Base-by-base conservation (phyloP, 2,888 invertebrate genomes). In the Lasioglossum lativentre region DNA sequence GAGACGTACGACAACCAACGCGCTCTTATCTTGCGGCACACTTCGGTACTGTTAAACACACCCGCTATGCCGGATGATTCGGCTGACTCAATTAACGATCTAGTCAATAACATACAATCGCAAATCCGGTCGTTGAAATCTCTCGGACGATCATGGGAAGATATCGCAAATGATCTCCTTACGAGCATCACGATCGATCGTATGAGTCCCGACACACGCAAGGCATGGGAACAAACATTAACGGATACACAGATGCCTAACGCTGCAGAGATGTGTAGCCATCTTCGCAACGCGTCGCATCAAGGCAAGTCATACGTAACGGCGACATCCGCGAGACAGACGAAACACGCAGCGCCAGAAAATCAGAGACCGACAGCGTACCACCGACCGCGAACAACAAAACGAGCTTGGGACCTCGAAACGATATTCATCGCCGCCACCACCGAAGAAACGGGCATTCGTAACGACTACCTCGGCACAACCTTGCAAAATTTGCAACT, bases 51-150 rank as follows among this genome's bases (percentile, higher is more conserved):
- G 0, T 23, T 23, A 5, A 23, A 56, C 2, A 0, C 2, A n/a
- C 6, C 23, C 4, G 10, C n/a, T 0, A 47, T 47, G 47, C 47
- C 47, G 0, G 12, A 47, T 4, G 4, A 19, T 1, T 47, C 47
- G 5, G 0, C 47, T 0, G 19, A 47, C 0, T 19, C 47, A 4
- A 4, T 47, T 0, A 12, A 19, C 0, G 19, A 47, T 5, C 1
- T 47, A 19, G 5, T 4, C 4, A 47, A 47, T 19, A 0, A 47
- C 14, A 19, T 47, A 14, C 47, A 47, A 47, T 19, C 14, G 0
- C 47, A 47, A 0, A 19, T 47, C 0, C 47, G 47, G 4, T 47
- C 47, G 0, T 47, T 47, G 47, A 16, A 19, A 10, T n/a, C 56
- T 2, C 56, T 56, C 3, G 56, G 56, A 0, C 23, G n/a, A 10